Evolutionary conservation across 2,113 vertebrate genomes (phyloP).

Genomic region (Boleophthalmus pectinirostris): DNA sequence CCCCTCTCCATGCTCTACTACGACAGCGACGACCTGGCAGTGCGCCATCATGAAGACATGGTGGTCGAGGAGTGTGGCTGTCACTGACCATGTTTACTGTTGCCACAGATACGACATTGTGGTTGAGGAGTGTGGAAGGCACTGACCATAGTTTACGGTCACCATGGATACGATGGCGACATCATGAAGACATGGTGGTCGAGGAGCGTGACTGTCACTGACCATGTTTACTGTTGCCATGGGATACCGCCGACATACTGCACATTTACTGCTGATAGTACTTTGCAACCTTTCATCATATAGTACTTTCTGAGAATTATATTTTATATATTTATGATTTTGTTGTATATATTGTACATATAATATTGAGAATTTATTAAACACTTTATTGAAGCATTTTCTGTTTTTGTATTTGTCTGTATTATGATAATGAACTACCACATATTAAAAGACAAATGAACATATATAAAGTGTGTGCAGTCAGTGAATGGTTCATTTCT

Average conservation of each 20-base stretch:
- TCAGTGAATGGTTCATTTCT: not conserved
- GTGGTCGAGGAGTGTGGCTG: constrained; percentile 88
- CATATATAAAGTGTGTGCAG: too few relatives aligned
- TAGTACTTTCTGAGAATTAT: constrained; percentile 7
- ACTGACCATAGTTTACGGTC: constrained; percentile 61
- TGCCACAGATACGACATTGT: constrained; percentile 80
- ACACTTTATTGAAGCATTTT: constrained; percentile 47
- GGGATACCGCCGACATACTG: not conserved
- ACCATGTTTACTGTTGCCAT: constrained; percentile 7
- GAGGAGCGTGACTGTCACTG: constrained; percentile 89
- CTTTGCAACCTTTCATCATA: not conserved
- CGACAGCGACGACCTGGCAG: constrained; percentile 77
- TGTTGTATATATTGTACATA: constrained; percentile 72
- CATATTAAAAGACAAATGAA: not conserved
- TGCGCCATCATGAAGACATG: constrained; percentile 90
- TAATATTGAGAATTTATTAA: constrained; percentile 63
- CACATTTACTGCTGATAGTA: not conserved
- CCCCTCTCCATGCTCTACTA: constrained; percentile 90
- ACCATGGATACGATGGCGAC: constrained; percentile 75
- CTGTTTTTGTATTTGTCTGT: constrained; percentile 38
- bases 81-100: constrained; percentile 67
- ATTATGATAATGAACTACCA: not conserved
- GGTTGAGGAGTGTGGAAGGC: constrained; percentile 87
- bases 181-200: constrained; percentile 89
- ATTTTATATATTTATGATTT: constrained; percentile 57